Evolutionary conservation across 2,888 invertebrate species (phyloP).

Genomic region (Deroplatys truncata): DNA sequence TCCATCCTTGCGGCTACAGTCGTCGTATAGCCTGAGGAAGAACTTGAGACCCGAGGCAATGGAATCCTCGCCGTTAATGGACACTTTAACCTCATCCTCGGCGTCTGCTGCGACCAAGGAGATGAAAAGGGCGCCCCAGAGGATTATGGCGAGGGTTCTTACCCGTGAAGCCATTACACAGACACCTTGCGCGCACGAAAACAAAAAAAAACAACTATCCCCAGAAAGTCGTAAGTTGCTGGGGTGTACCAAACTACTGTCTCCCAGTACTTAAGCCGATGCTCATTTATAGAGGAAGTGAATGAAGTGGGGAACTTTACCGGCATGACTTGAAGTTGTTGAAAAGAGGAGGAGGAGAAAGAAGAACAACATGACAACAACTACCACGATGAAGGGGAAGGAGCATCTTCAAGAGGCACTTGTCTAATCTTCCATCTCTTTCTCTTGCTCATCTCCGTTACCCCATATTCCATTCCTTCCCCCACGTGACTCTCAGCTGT

Average conservation of each 20-base stretch:
- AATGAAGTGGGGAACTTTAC: not conserved
- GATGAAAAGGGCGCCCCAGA: slow-evolving; percentile 35
- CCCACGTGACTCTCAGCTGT: not conserved
- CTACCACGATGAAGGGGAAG: not conserved
- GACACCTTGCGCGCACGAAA: not conserved
- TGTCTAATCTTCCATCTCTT: not conserved
- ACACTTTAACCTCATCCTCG: slow-evolving; percentile 41
- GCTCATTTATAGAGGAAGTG: slow-evolving; percentile 3
- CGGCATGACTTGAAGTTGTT: not conserved
- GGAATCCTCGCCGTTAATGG: slow-evolving; percentile 50
- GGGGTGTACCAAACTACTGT: not conserved
- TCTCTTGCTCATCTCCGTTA: not conserved
- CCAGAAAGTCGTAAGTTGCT: not conserved
- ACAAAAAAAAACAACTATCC: not conserved
- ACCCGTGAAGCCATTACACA: slow-evolving; percentile 32
- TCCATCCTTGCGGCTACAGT: slow-evolving; percentile 63
- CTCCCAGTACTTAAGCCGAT: not conserved
- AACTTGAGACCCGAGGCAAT: slow-evolving; percentile 40
- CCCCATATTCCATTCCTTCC: not conserved
- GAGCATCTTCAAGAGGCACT: not conserved
- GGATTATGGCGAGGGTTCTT: slow-evolving; percentile 19
- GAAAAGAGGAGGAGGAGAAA: not conserved
- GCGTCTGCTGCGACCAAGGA: slow-evolving; percentile 40
- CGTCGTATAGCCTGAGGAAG: slow-evolving; percentile 59
- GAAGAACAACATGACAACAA: not conserved